A percentile compares a stretch with the other conserved stretches of the same genome.
These are phyloP conservation scores for Anthoscopus minutus DNA, from an alignment of 2,113 vertebrate genomes.

Conservation along the genomic window DNA sequence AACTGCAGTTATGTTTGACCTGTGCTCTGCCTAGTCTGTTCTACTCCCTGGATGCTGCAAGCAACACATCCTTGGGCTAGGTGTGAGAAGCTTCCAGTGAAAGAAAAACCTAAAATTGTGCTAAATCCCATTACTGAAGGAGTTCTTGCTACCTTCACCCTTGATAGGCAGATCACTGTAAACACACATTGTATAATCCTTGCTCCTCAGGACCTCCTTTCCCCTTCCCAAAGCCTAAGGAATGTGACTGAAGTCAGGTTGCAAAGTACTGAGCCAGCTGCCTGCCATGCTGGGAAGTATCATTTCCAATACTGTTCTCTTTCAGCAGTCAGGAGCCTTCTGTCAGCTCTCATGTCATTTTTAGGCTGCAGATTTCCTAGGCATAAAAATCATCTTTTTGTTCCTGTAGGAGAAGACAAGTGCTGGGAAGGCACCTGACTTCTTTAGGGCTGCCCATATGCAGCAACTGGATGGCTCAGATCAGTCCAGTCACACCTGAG, in stretches of 20 bases:
- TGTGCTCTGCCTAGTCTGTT: neutral
- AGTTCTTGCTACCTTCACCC: neutral
- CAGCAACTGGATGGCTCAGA: neutral
- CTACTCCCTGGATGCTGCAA: neutral
- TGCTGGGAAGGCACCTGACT: neutral
- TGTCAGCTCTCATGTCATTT: neutral
- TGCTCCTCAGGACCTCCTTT: neutral
- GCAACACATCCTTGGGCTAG: neutral
- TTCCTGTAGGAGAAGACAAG: neutral
- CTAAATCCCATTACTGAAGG: neutral
- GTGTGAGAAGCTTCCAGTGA: neutral
- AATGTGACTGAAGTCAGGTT: neutral
- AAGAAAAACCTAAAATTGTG: neutral
- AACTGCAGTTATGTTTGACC: neutral
- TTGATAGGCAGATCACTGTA: neutral
- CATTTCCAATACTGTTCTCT: neutral
- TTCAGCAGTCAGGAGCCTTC: neutral
- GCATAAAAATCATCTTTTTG: neutral
- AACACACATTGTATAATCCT: neutral
- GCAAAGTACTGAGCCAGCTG: neutral
- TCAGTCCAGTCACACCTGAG: neutral
- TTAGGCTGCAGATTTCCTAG: neutral
- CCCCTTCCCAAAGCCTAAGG: neutral
- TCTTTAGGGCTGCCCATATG: neutral
- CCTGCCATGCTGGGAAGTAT: neutral